Conservation (phyloP, 1,140 invertebrate genomes). For the Cardiocondyla obscurior region DNA sequence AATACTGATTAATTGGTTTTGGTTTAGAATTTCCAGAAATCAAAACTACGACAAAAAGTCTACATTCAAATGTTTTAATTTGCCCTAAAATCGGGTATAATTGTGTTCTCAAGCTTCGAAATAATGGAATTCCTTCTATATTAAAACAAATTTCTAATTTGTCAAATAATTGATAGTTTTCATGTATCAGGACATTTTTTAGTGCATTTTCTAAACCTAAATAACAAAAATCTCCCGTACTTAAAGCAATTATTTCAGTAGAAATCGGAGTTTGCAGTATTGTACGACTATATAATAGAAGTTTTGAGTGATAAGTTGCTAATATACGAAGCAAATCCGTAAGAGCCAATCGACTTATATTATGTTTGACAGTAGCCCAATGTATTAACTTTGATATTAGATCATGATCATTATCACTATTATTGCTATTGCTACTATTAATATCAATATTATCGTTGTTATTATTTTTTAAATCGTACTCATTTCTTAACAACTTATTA, state of each 20-base stretch:
- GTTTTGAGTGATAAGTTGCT: neutral
- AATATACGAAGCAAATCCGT: neutral
- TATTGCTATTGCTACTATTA: too few species aligned
- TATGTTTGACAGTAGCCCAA: too few species aligned
- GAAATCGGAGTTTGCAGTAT: neutral
- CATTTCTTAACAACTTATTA: too few species aligned
- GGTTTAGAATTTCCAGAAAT: too few species aligned
- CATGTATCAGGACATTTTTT: neutral
- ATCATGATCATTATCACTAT: too few species aligned
- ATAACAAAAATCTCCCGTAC: slow-evolving; percentile 2
- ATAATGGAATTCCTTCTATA: slow-evolving; percentile 2
- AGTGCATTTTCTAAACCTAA: neutral
- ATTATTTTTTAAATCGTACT: too few species aligned
- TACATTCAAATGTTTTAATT: too few species aligned
- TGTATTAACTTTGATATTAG: too few species aligned
- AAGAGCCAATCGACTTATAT: too few species aligned
- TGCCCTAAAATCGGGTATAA: slow-evolving; percentile 1
- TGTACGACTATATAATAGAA: neutral
- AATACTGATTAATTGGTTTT: neutral
- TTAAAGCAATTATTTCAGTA: neutral
- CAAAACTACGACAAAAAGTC: too few species aligned
- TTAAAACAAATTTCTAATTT: slow-evolving; percentile 7
- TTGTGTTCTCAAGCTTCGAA: neutral
- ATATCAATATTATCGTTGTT: too few species aligned
- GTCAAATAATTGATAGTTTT: slow-evolving; percentile 10